A percentile compares a stretch with the other conserved stretches of the same genome.
These are phyloP conservation scores for Pontoporia blainvillei DNA, from an alignment of 2,113 vertebrate species.

Conservation along the genomic window DNA sequence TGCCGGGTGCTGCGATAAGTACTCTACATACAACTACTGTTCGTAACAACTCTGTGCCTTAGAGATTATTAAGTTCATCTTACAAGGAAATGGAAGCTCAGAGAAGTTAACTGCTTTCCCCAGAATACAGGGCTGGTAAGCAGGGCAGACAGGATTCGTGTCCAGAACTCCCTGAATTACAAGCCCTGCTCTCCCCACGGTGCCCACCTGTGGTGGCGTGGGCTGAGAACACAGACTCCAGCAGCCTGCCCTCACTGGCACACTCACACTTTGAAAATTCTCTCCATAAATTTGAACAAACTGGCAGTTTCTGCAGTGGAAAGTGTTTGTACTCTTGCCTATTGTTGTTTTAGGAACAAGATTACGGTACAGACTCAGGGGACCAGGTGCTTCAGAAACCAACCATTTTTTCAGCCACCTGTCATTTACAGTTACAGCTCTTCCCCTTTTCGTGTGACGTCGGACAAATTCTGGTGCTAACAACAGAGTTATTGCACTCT, in stretches of 20 bases:
- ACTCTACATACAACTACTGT: accelerated
- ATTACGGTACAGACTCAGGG: neutral
- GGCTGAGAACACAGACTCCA: neutral
- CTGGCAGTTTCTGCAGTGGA: neutral
- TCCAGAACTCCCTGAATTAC: neutral
- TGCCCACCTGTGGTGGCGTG: accelerated
- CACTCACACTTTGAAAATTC: neutral
- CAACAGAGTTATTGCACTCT: neutral
- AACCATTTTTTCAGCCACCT: constrained; percentile 21
- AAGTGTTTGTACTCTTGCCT: neutral
- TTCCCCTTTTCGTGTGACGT: neutral
- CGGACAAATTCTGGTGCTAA: constrained; percentile 32
- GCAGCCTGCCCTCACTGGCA: neutral
- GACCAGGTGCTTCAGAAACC: neutral
- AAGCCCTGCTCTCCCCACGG: neutral
- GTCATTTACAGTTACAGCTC: constrained; percentile 30
- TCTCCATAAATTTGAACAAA: neutral
- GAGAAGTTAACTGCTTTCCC: neutral
- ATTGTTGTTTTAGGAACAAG: constrained; percentile 28
- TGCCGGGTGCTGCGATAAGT: neutral
- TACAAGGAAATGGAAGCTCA: neutral
- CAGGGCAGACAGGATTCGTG: neutral
- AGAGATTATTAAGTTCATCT: neutral
- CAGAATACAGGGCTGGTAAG: neutral
- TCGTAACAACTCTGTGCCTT: neutral